Percentiles rank a stretch among this genome's conserved stretches.
phyloP scores from a whole-genome alignment of 2,113 vertebrate species.

The Zosterops hypoxanthus region DNA sequence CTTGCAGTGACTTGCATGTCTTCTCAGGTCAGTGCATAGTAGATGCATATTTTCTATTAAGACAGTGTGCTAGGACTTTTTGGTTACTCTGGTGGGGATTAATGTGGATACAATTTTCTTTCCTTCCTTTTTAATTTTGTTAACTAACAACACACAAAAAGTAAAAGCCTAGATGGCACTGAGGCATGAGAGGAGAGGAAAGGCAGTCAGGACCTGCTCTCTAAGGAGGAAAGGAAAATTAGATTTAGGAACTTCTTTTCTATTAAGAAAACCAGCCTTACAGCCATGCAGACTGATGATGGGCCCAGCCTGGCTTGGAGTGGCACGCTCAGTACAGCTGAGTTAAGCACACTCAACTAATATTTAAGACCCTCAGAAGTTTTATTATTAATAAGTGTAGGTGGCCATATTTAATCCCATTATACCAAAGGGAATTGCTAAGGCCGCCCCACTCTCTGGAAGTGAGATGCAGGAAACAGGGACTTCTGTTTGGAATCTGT shows the following conservation, averaged over 20 bases:
- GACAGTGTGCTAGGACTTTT: background rate
- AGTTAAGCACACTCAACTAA: background rate
- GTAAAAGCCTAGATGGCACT: too few species aligned
- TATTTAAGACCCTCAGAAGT: background rate
- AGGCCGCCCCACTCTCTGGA: background rate
- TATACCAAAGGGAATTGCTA: background rate
- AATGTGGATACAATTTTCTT: background rate
- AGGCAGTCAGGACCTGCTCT: background rate
- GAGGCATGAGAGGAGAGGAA: background rate
- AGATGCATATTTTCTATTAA: background rate
- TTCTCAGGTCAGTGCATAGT: background rate
- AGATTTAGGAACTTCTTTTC: background rate
- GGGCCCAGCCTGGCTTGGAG: background rate
- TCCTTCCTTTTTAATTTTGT: background rate
- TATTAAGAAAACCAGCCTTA: background rate
- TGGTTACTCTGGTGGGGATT: background rate
- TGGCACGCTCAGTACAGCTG: background rate
- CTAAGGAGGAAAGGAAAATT: background rate
- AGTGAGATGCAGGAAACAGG: background rate
- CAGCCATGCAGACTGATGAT: background rate
- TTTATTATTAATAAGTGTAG: background rate
- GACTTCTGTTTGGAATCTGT: background rate
- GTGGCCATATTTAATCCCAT: background rate
- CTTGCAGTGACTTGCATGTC: background rate
- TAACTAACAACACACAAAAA: too few species aligned